phyloP scores from a whole-genome alignment of 64 coral and sea anemone genomes.

The Montipora capricornis region DNA sequence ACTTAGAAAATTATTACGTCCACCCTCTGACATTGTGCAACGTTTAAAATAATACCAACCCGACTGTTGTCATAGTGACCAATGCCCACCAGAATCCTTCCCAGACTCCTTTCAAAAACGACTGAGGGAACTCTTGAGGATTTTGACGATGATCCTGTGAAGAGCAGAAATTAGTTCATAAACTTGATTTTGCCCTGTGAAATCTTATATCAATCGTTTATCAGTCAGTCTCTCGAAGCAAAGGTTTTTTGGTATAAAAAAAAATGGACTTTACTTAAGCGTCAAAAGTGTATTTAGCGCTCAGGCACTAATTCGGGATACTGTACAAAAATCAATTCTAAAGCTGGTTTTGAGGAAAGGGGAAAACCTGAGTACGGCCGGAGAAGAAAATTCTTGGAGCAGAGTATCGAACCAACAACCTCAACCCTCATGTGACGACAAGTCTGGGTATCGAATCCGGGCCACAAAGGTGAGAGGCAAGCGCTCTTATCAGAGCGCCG shows the following conservation, averaged over 20 bases:
- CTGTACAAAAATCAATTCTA: too few species aligned
- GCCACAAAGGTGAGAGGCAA: not conserved
- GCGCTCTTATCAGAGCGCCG: too few species aligned
- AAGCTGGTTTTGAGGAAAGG: too few species aligned
- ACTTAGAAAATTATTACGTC: too few species aligned
- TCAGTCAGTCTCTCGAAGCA: not conserved
- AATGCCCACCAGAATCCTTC: slow-evolving; percentile 98
- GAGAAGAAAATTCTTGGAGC: not conserved
- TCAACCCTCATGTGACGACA: too few species aligned
- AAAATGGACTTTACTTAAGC: too few species aligned
- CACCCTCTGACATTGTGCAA: not conserved
- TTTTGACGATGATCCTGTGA: slow-evolving; percentile 87
- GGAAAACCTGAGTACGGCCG: not conserved
- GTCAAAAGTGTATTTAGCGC: too few species aligned
- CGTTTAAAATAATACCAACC: slow-evolving; percentile 48
- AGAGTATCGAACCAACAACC: too few species aligned
- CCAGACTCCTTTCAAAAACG: slow-evolving; percentile 89
- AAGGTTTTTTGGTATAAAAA: not conserved
- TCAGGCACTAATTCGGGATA: too few species aligned
- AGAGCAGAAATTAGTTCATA: not conserved
- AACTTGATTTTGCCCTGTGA: too few species aligned
- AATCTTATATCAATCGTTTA: not conserved
- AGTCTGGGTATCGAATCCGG: not conserved
- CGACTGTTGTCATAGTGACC: slow-evolving; percentile 97
- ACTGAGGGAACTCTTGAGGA: slow-evolving; percentile 85